phyloP scores from a whole-genome alignment of 37 sponge, comb jelly and placozoan species.

The Haliclona indistincta region DNA sequence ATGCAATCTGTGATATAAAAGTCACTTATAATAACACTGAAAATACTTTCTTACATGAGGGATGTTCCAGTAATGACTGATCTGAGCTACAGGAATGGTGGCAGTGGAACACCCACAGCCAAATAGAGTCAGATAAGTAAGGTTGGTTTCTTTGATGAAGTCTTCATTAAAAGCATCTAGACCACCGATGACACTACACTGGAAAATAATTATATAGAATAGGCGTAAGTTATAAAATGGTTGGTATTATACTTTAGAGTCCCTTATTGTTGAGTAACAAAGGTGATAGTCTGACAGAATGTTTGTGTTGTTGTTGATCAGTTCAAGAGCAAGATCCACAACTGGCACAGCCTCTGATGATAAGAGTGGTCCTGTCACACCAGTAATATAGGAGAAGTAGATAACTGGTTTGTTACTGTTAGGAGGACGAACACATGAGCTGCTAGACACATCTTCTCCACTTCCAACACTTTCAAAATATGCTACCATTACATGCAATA shows the following conservation, averaged over 20 bases:
- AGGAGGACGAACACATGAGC: no score
- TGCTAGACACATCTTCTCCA: no score
- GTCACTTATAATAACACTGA: no score
- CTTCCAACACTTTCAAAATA: no score
- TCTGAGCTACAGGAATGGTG: conserved; percentile 29
- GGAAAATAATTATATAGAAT: no score
- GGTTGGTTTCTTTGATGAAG: background rate
- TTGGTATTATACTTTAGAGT: background rate
- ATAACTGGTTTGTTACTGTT: no score
- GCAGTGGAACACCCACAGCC: conserved; percentile 15
- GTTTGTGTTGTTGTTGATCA: background rate
- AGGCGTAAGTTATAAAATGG: background rate
- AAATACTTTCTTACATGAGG: conserved; percentile 32
- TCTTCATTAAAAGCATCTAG: background rate
- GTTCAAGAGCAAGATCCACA: conserved; percentile 4
- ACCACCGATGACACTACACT: background rate
- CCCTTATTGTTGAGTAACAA: background rate
- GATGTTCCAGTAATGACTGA: conserved; percentile 37
- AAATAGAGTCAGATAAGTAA: conserved; percentile 2
- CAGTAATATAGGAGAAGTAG: no score
- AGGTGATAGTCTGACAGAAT: background rate
- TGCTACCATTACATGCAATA: no score
- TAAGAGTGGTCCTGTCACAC: background rate
- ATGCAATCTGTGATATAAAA: conserved; percentile 6
- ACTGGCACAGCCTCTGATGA: conserved; percentile 3